Conservation (phyloP, 2,888 invertebrate genomes). For the Agrochola macilenta region DNA sequence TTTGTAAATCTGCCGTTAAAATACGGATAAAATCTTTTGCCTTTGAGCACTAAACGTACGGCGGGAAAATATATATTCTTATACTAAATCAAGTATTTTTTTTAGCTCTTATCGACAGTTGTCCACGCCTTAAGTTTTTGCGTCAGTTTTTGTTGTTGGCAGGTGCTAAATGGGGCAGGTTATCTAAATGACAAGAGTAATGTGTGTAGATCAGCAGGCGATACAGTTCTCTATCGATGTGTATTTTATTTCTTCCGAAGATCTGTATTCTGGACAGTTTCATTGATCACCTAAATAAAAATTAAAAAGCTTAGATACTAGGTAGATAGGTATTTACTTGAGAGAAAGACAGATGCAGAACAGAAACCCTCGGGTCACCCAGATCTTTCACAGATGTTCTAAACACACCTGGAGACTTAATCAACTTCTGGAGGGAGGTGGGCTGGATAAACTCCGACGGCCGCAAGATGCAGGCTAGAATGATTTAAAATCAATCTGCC, state of each 20-base stretch:
- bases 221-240: neutral
- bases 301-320: too few species aligned
- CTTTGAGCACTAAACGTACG: neutral
- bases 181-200: conserved; percentile 40
- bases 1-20: conserved; percentile 19
- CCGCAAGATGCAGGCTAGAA: too few species aligned
- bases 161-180: conserved; percentile 39
- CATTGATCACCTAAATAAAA: neutral
- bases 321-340: neutral
- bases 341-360: neutral
- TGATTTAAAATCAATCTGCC: too few species aligned
- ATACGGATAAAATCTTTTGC: conserved; percentile 13
- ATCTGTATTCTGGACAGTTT: neutral
- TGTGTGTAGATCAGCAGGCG: conserved; percentile 34
- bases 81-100: conserved; percentile 5
- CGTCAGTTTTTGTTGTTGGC: conserved; percentile 37
- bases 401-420: too few species aligned
- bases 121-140: conserved; percentile 49
- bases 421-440: too few species aligned
- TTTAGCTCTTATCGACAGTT: conserved; percentile 29
- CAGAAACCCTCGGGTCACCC: too few species aligned
- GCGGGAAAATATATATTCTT: neutral
- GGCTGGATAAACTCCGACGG: too few species aligned
- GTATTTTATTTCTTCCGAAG: conserved; percentile 22
- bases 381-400: too few species aligned